Base-by-base conservation (phyloP, 2,113 vertebrate species). In the Athene noctua region DNA sequence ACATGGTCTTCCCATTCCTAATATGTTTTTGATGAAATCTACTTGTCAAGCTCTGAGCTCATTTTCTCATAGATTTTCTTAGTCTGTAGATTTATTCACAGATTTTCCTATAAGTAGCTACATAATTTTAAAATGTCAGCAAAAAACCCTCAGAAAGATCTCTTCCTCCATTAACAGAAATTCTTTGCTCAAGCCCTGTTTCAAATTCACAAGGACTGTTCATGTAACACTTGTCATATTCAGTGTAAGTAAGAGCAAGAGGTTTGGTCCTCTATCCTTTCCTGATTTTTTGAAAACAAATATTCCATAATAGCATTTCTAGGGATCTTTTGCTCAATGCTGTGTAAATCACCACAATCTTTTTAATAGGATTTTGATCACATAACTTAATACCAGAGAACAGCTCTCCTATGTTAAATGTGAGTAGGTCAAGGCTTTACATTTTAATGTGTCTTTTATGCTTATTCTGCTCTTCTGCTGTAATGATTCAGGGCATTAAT, bases 401-500 rank as follows among this genome's bases (percentile, higher is more conserved):
- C 51, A 84, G 27, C 21, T 89, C 77, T 93, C 44, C 34, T 57
- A 12, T 46, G 20, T 55, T 85, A 81, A 87, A 90, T 91, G 59
- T 75, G 65, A 92, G 68, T 75, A 78, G 38, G 68, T 73, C 68
- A 89, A 91, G 77, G 65, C 70, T 94, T 97, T 94, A 68, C 19
- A 81, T 97, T 96, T 95, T 95, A 92, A 94, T 81, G n/a, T 75
- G 63, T 72, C 54, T 36, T 95, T 92, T 94, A 94, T 94, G 77
- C 75, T 91, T 94, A 87, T 91, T 88, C n/a, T 81, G 19, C 47
- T 79, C 54, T 62, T 94, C 80, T 78, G 30, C 40, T 88, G 54
- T 65, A 65, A 75, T 68, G 73, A 85, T 92, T 91, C 88, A 87
- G 20, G 15, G 21, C 40, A 54, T 91, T 91, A 91, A 85, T 93